phyloP scores from a whole-genome alignment of 2,113 vertebrate genomes.

The Strix uralensis region DNA sequence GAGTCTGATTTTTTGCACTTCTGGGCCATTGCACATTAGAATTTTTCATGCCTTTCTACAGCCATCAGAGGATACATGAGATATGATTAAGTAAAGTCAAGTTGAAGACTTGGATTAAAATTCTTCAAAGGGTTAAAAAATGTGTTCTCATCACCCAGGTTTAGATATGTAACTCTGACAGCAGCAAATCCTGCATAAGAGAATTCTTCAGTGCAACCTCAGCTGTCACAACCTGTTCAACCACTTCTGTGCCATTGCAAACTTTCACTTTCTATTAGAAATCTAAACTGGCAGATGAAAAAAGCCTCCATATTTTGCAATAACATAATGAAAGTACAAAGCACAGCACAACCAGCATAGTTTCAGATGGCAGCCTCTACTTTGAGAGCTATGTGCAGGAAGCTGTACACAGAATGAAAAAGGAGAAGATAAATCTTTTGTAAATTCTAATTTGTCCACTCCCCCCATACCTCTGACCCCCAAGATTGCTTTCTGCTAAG shows the following conservation, averaged over 20 bases:
- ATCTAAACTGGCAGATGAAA: constrained; percentile 37
- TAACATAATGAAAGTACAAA: constrained; percentile 43
- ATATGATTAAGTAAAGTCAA: constrained; percentile 17
- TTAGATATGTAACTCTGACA: constrained; percentile 42
- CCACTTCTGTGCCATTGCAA: neutral
- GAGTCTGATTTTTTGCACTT: constrained; percentile 6
- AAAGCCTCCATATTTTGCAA: constrained; percentile 16
- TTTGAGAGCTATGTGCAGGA: fast-evolving
- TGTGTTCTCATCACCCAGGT: neutral
- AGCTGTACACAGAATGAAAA: neutral
- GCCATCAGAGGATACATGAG: neutral
- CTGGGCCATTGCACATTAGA: neutral
- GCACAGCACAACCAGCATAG: neutral
- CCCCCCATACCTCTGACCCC: neutral
- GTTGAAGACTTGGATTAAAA: constrained; percentile 1
- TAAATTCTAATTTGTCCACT: neutral
- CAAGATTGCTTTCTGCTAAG: neutral
- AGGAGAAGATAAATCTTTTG: neutral
- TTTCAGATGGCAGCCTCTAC: neutral
- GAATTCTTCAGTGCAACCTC: constrained; percentile 35
- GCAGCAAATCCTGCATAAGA: constrained; percentile 20
- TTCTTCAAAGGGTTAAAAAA: constrained; percentile 50
- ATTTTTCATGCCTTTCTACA: constrained; percentile 15
- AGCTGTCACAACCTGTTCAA: constrained; percentile 52
- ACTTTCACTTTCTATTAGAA: constrained; percentile 25